These are phyloP conservation scores for Euwallacea similis DNA, from an alignment of 1,140 invertebrate genomes.

Conservation along the genomic window DNA sequence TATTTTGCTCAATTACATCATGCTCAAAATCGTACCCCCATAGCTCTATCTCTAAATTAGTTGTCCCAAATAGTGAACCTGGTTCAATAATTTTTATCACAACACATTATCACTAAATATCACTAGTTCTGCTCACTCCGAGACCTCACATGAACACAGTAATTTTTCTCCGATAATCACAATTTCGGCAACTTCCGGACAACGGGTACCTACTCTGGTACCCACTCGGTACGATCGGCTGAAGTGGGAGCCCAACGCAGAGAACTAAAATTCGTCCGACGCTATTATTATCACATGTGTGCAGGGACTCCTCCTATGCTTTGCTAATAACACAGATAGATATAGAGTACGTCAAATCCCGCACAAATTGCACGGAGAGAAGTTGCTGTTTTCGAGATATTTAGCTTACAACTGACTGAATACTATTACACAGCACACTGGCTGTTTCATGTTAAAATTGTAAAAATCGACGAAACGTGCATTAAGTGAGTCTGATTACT, in stretches of 20 bases:
- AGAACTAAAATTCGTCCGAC: constrained; percentile 31
- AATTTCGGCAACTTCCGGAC: constrained; percentile 1
- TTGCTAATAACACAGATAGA: constrained; percentile 37
- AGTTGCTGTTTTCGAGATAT: background rate
- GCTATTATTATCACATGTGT: constrained; percentile 41
- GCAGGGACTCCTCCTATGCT: constrained; percentile 20
- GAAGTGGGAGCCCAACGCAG: constrained; percentile 29
- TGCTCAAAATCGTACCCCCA: too few relatives aligned
- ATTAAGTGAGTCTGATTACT: background rate
- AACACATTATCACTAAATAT: background rate
- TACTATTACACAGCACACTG: background rate
- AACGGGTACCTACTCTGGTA: background rate
- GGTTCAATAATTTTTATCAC: background rate
- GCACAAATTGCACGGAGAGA: background rate
- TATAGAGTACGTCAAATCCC: constrained; percentile 13
- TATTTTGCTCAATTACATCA: too few relatives aligned
- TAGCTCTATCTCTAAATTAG: background rate
- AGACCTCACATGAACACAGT: background rate
- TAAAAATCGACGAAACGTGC: background rate
- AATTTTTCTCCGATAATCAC: background rate
- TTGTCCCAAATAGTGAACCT: background rate
- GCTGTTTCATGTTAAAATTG: background rate
- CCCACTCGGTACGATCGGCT: background rate
- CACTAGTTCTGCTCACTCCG: background rate
- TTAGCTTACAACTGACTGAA: background rate